Conservation (phyloP, 1,140 invertebrate species). For the Drosophila murphyi region DNA sequence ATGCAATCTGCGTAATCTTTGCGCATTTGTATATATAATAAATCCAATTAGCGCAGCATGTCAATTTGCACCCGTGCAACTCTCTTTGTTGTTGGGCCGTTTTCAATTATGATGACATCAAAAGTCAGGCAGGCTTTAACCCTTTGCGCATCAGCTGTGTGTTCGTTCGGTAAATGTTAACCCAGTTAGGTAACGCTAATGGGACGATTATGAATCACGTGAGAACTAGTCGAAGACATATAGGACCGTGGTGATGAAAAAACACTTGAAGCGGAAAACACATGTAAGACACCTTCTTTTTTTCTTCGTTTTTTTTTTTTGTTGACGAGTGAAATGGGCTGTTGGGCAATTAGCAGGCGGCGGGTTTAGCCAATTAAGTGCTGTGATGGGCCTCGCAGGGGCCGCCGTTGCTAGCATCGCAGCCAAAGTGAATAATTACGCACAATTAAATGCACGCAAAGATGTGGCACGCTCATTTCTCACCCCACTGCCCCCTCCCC, state of each 20-base stretch:
- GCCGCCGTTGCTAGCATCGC: slow-evolving; percentile 46
- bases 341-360: slow-evolving; percentile 32
- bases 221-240: slow-evolving; percentile 31
- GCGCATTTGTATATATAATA: background rate
- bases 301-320: background rate
- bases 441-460: slow-evolving; percentile 74
- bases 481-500: background rate
- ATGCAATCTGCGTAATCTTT: background rate
- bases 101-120: slow-evolving; percentile 3
- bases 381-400: slow-evolving; percentile 20
- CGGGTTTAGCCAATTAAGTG: slow-evolving; percentile 54
- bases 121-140: background rate
- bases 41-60: background rate
- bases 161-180: background rate
- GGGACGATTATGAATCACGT: slow-evolving; percentile 56
- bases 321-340: too few species aligned
- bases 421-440: slow-evolving; percentile 77
- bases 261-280: slow-evolving; percentile 52
- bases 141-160: background rate
- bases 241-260: slow-evolving; percentile 34
- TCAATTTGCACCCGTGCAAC: background rate
- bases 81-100: background rate
- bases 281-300: slow-evolving; percentile 50
- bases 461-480: slow-evolving; percentile 38
- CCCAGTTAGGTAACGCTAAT: slow-evolving; percentile 51